Percentiles rank a stretch among this genome's conserved stretches.
Conservation (phyloP, 2,888 invertebrate species). For the Timandra comae region DNA sequence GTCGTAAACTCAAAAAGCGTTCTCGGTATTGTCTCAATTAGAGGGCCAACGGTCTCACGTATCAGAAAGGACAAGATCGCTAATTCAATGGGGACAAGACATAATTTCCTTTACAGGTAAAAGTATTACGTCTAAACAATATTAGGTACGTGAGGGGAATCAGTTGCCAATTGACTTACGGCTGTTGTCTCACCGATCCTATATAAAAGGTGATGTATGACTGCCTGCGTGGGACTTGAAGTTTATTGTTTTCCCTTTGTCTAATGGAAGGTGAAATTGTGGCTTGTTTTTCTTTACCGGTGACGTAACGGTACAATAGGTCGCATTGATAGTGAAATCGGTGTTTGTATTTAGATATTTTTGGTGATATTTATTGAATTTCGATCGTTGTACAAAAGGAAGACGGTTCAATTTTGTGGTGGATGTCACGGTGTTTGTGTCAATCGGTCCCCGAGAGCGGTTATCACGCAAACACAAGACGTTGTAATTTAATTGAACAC, state of each 20-base stretch:
- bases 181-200: constrained; percentile 19
- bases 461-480: constrained; percentile 32
- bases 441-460: constrained; percentile 15
- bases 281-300: constrained; percentile 8
- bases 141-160: constrained; percentile 59
- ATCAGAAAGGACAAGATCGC: constrained; percentile 27
- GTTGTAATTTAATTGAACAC: constrained; percentile 35
- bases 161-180: constrained; percentile 44
- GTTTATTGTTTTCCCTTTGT: constrained; percentile 26
- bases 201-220: constrained; percentile 23
- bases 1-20: constrained; percentile 12
- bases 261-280: constrained; percentile 22
- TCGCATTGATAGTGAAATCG: background rate
- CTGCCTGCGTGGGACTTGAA: constrained; percentile 16
- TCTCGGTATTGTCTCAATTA: constrained; percentile 15
- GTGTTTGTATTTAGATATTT: too few species aligned
- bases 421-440: constrained; percentile 24
- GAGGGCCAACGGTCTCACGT: constrained; percentile 12
- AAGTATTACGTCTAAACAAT: constrained; percentile 63
- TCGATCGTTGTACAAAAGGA: background rate
- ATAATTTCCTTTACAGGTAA: constrained; percentile 57
- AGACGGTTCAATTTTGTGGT: constrained; percentile 4
- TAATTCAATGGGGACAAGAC: constrained; percentile 53
- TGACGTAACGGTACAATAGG: too few species aligned
- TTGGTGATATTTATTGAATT: constrained; percentile 1